phyloP scores from a whole-genome alignment of 2,797 vertebrate genomes.

The Mus caroli region DNA sequence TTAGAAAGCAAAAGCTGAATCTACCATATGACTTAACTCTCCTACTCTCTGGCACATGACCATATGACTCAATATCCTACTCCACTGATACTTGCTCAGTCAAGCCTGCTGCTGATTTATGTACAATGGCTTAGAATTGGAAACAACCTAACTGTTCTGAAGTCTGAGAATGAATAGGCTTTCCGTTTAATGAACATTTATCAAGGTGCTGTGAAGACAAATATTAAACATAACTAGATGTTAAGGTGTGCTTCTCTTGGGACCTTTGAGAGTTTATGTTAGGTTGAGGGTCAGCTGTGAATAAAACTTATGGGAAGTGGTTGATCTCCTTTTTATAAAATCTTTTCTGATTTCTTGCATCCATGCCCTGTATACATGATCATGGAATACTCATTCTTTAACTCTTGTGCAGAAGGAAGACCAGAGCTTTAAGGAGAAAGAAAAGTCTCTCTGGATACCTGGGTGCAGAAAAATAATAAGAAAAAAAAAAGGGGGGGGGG shows the following conservation, averaged over 20 bases:
- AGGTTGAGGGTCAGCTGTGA: not conserved
- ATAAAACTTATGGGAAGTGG: not conserved
- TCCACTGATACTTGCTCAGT: not conserved
- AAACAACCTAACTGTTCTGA: not conserved
- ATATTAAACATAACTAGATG: not conserved
- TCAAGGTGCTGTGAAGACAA: not conserved
- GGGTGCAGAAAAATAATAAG: conserved; percentile 14
- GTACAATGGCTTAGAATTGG: not conserved
- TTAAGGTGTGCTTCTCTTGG: not conserved
- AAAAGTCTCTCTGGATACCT: not conserved
- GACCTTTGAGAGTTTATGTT: not conserved
- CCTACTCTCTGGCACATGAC: not conserved
- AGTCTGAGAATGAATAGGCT: not conserved
- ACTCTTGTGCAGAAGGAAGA: not conserved
- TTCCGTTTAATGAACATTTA: not conserved
- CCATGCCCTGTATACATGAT: not conserved
- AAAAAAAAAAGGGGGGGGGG: not conserved
- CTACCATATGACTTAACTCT: not conserved
- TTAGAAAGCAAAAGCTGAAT: not conserved
- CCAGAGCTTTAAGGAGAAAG: not conserved
- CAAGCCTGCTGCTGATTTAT: not conserved
- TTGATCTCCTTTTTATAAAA: not conserved
- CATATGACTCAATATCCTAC: not conserved
- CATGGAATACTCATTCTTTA: not conserved
- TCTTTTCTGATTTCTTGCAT: not conserved